These are phyloP conservation scores for Brenthis daphne DNA, from an alignment of 2,888 invertebrate species.

Conservation along the genomic window DNA sequence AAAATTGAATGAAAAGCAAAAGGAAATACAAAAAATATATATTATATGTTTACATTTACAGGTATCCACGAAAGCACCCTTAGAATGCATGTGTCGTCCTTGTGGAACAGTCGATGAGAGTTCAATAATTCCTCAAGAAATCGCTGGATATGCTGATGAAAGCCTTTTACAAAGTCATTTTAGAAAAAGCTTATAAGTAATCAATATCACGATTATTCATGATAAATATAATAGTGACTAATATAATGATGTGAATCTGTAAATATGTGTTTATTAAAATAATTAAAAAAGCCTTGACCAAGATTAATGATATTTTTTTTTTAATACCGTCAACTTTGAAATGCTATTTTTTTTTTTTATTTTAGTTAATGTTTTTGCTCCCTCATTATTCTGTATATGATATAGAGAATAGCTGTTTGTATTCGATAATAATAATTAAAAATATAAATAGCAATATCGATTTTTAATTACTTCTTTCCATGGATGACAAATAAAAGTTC, in stretches of 20 bases:
- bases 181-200: conserved; percentile 83
- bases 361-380: too few relatives aligned
- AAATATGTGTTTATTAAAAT: conserved; percentile 3
- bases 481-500: background rate
- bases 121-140: conserved; percentile 93
- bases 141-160: conserved; percentile 92
- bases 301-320: background rate
- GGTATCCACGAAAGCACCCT: conserved; percentile 95
- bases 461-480: background rate
- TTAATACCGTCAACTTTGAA: too few relatives aligned
- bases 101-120: conserved; percentile 94
- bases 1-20: background rate
- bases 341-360: too few relatives aligned
- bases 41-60: conserved; percentile 53
- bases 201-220: conserved; percentile 3
- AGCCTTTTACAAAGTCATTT: conserved; percentile 91
- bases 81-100: conserved; percentile 97
- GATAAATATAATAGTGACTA: background rate
- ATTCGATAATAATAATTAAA: background rate
- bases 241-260: conserved; percentile 5
- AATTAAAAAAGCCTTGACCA: background rate
- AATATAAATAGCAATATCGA: background rate
- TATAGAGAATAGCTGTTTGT: background rate
- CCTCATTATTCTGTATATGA: too few relatives aligned
- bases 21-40: background rate